phyloP scores from a whole-genome alignment of 2,888 invertebrate genomes.

The Cenopis cana region DNA sequence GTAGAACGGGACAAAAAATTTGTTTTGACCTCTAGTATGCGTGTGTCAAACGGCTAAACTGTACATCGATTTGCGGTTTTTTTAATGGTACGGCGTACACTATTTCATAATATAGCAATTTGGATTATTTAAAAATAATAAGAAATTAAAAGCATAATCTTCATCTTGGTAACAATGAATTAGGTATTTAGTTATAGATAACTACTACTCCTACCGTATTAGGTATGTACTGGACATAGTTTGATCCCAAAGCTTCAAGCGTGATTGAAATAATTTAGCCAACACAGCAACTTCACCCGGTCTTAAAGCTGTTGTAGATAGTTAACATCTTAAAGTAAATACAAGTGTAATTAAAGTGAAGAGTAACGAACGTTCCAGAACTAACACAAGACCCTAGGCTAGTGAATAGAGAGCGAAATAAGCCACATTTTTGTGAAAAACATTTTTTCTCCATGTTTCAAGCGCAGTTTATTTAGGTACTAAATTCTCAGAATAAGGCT shows the following conservation, averaged over 20 bases:
- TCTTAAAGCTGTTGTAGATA: constrained; percentile 1
- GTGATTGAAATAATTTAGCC: neutral
- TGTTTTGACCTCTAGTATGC: no score
- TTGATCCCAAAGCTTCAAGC: neutral
- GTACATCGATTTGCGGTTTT: no score
- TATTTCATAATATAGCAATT: no score
- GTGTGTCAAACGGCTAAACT: no score
- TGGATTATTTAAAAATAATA: no score
- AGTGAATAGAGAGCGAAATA: constrained; percentile 11
- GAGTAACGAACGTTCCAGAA: neutral
- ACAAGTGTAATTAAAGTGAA: no score
- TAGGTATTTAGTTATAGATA: no score
- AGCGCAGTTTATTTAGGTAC: neutral
- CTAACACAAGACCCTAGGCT: neutral
- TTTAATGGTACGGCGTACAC: no score
- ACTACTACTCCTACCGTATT: no score
- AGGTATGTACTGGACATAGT: neutral
- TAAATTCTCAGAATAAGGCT: neutral
- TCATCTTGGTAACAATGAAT: neutral
- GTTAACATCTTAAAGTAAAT: neutral
- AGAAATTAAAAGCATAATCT: no score
- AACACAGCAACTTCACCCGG: neutral
- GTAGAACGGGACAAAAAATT: no score
- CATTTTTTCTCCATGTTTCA: neutral
- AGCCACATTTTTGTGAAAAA: constrained; percentile 4